Evolutionary conservation across 30 jellyfish, hydroid and myxozoan genomes (phyloP), one percentile per base, ranked within the genome.

Genomic region (Cassiopea andromeda): DNA sequence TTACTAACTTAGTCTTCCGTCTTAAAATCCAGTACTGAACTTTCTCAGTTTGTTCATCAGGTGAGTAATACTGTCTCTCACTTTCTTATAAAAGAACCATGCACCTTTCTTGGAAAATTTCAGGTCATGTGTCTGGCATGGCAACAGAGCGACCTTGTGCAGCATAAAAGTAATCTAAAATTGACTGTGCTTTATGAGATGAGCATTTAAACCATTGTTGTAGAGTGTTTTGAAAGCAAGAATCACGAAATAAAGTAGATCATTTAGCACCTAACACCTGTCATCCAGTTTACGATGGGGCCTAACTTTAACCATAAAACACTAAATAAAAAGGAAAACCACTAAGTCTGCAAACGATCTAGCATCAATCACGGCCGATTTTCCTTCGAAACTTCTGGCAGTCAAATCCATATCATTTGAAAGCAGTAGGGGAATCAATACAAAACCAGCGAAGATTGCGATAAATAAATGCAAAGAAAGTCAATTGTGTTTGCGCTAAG

Each of bases 391-490:
- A 75, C 4, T 68, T 72, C 38, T 43, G 46, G 46, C 64, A 75
- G 64, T 7, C 69, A 75, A 46, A 75, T 75, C 69, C 83, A 7
- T 44, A 58, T 75, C 44, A 75, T 75, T 75, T 75, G 83, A 75
- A 75, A 75, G 69, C 64, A 43, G 68, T 58, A 38, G 46, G 68
- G 83, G 46, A 75, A 75, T 46, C 68, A 44, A 5, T n/a, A 75
- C 83, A 75, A 75, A 45, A 46, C 45, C 10, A 16, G 43, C 44
- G 43, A 58, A 75, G 69, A 75, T 16, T 45, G 69, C 60, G 44
- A n/a, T 1, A 16, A 45, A 68, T 50, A 58, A 75, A 45, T 75
- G 18, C 83, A 75, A 46, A 75, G 19, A 75, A 75, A 75, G 68
- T 6, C 83, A 15, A 75, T 75, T 75, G 83, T 75, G 60, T 58